A percentile compares a stretch with the other conserved stretches of the same genome.
phyloP scores from a whole-genome alignment of 2,888 invertebrate species.

The Eristalis tenax region DNA sequence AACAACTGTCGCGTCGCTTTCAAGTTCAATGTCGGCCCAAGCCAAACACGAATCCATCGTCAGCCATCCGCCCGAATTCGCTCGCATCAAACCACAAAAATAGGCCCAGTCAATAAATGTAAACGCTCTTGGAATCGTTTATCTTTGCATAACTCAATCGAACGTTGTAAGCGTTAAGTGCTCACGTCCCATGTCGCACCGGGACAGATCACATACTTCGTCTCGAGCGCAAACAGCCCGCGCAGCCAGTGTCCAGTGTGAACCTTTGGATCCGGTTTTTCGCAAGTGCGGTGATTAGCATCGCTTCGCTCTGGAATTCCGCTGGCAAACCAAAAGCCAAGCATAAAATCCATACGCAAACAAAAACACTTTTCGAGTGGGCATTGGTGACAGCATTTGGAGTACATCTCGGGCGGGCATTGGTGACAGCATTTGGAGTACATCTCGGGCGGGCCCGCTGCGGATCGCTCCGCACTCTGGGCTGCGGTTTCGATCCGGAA shows the following conservation, averaged over 20 bases:
- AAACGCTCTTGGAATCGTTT: background rate
- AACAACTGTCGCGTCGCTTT: background rate
- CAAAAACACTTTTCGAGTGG: background rate
- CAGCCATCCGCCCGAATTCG: background rate
- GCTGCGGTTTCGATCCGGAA: background rate
- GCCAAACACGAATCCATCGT: background rate
- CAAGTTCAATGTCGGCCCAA: background rate
- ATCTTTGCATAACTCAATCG: background rate
- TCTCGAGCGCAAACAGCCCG: no score
- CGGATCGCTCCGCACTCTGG: no score
- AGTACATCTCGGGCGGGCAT: background rate
- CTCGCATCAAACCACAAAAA: background rate
- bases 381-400: background rate
- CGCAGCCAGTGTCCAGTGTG: background rate
- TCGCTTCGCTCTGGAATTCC: background rate
- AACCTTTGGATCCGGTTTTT: conserved; percentile 2
- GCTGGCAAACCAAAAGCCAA: background rate
- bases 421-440: background rate
- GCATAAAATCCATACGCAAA: background rate
- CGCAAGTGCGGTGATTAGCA: background rate
- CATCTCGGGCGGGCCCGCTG: background rate
- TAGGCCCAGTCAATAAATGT: background rate
- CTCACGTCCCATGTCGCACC: background rate
- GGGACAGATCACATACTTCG: background rate
- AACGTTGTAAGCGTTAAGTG: background rate